Conservation (phyloP, 2,113 vertebrate genomes). For the Thamnaconus septentrionalis region DNA sequence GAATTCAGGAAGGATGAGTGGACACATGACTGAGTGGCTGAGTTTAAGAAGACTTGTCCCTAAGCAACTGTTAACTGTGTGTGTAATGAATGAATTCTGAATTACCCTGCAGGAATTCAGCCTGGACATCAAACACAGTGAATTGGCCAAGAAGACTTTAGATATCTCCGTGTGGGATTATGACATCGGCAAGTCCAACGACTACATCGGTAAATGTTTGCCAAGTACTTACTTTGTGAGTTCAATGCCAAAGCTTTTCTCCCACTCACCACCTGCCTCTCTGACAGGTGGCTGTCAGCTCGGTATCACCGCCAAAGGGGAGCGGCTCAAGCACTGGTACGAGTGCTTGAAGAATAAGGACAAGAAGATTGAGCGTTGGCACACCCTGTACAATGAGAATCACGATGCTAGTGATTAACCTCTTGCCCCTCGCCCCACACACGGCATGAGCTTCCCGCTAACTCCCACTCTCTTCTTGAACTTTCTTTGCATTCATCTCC, state of each 20-base stretch:
- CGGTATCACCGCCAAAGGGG: slow-evolving; percentile 94
- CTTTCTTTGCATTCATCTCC: slow-evolving; percentile 35
- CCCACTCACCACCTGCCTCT: neutral
- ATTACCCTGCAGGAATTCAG: slow-evolving; percentile 86
- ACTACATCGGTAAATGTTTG: slow-evolving; percentile 88
- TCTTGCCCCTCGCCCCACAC: neutral
- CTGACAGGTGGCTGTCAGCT: slow-evolving; percentile 86
- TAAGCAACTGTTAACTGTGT: neutral
- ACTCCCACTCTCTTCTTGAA: slow-evolving; percentile 1
- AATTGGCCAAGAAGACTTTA: slow-evolving; percentile 95
- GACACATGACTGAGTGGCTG: too few relatives aligned
- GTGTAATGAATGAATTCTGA: neutral
- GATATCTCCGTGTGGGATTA: slow-evolving; percentile 99
- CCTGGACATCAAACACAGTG: slow-evolving; percentile 94
- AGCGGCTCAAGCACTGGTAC: slow-evolving; percentile 97
- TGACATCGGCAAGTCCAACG: slow-evolving; percentile 94
- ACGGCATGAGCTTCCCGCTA: slow-evolving; percentile 30
- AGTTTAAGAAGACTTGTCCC: too few relatives aligned
- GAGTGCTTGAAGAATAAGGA: slow-evolving; percentile 99
- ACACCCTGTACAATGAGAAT: slow-evolving; percentile 89
- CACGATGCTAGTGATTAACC: slow-evolving; percentile 87
- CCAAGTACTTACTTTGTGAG: neutral
- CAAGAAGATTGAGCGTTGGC: slow-evolving; percentile 98
- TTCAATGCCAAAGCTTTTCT: too few relatives aligned
- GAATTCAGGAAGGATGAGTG: neutral